Conservation (phyloP, 1,140 invertebrate genomes). For the Drosophila malerkotliana region DNA sequence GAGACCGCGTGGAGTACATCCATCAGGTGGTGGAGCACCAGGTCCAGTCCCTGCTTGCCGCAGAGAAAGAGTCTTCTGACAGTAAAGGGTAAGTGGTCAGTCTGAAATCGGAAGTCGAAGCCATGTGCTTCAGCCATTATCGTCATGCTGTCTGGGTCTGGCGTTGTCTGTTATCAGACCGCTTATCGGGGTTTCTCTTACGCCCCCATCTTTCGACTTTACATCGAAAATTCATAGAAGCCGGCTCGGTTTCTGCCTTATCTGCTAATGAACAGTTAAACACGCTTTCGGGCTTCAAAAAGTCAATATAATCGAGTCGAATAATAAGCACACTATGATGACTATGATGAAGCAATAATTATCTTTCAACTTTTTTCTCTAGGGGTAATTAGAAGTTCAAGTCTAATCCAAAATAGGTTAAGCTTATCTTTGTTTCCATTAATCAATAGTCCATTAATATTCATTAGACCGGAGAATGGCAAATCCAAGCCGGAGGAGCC, state of each 20-base stretch:
- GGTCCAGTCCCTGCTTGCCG: constrained; percentile 40
- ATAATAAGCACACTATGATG: too few relatives aligned
- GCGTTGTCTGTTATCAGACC: constrained; percentile 36
- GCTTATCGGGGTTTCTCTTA: constrained; percentile 42
- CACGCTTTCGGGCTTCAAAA: constrained; percentile 2
- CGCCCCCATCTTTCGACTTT: constrained; percentile 27
- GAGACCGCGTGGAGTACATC: constrained; percentile 59
- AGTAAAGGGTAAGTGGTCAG: constrained; percentile 37
- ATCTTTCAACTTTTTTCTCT: too few relatives aligned
- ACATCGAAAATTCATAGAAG: constrained; percentile 21
- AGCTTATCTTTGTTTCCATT: neutral
- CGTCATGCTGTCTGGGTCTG: constrained; percentile 54
- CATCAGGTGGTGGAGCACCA: constrained; percentile 56
- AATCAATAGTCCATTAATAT: neutral
- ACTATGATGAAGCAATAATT: too few relatives aligned
- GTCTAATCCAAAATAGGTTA: too few relatives aligned
- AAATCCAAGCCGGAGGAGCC: constrained; percentile 30
- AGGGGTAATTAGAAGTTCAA: too few relatives aligned
- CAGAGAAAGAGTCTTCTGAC: constrained; percentile 30
- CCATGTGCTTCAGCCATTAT: constrained; percentile 20
- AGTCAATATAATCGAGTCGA: too few relatives aligned
- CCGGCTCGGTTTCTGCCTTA: constrained; percentile 13
- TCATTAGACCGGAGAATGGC: constrained; percentile 5
- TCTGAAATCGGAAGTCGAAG: neutral
- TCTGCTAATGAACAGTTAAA: constrained; percentile 21